Evolutionary conservation across 2,113 vertebrate species (phyloP), one percentile per base, ranked within the genome.

Genomic region (Craseonycteris thonglongyai): DNA sequence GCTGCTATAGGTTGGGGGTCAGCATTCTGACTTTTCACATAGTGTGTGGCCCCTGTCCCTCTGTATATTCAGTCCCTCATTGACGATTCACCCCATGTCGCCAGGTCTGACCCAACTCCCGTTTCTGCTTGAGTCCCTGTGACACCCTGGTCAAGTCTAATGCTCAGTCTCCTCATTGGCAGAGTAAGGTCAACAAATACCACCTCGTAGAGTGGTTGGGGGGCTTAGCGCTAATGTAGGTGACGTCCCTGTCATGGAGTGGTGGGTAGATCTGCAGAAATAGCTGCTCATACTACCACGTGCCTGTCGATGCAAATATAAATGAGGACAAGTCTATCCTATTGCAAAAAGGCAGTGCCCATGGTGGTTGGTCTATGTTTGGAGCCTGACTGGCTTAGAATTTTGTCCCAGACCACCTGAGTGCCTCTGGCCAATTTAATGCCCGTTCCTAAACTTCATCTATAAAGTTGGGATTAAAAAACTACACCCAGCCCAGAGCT

Each of bases 261-360:
- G 2, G 40, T 1, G 0, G 2, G 40, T 1, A 14, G 3, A 33
- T 26, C 10, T 12, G 15, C 1, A 28, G 10, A 61, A 28, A 38
- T 1, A 65, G 40, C 3, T 0, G 2, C 38, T 58, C 10, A 24
- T 0, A 22, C 40, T 15, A 6, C 38, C 0, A 19, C 0, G 38
- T 2, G 5, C 11, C 24, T 40, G 19, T 21, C 18, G 58, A 18
- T 3, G 1, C 5, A 1, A 22, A 51, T 5, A 1, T 9, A 22
- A 19, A 26, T 0, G 28, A 63, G 33, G 87, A 45, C 3, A 18
- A n/a, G 26, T 24, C 33, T 24, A 4, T 28, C 18, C 47, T 6
- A 4, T 35, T 26, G 33, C 11, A 10, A 61, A 21, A 22, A 24
- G 42, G 58, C 10, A 12, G 40, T 3, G 0, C 3, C 47, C 40